A percentile compares a stretch with the other conserved stretches of the same genome.
Conservation (phyloP, 2,113 vertebrate species). For the Sorex fumeus region DNA sequence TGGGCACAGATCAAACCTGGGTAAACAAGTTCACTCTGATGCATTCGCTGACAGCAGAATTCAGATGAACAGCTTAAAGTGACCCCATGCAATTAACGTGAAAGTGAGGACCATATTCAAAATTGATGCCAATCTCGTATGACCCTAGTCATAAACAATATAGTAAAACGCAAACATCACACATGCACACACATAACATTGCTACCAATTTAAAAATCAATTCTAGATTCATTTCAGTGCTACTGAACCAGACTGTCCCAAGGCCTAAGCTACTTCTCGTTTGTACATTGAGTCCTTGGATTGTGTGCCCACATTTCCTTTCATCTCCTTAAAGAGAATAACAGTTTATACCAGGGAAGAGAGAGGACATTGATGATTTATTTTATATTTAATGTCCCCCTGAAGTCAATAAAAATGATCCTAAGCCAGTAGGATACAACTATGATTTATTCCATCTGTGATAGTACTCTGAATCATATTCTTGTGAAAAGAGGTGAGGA, state of each 20-base stretch:
- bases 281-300: conserved; percentile 11
- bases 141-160: not conserved
- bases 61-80: not conserved
- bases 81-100: conserved; percentile 1
- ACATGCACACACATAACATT: not conserved
- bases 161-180: not conserved
- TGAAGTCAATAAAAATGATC: conserved; percentile 38
- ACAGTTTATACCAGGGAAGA: conserved; percentile 26
- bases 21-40: not conserved
- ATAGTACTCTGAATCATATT: not conserved
- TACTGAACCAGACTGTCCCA: not conserved
- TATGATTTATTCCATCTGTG: not conserved
- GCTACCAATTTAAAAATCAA: conserved; percentile 52
- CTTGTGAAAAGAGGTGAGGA: not conserved
- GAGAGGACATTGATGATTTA: not conserved
- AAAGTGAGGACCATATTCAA: not conserved
- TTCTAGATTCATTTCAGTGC: not conserved
- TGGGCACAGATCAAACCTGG: not conserved
- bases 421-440: not conserved
- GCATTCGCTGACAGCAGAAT: conserved; percentile 17
- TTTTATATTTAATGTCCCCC: not conserved
- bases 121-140: not conserved
- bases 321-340: conserved; percentile 61
- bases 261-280: conserved; percentile 35
- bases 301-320: conserved; percentile 32